These are phyloP conservation scores for Perognathus longimembris DNA, from an alignment of 2,113 vertebrate species.

Conservation along the genomic window DNA sequence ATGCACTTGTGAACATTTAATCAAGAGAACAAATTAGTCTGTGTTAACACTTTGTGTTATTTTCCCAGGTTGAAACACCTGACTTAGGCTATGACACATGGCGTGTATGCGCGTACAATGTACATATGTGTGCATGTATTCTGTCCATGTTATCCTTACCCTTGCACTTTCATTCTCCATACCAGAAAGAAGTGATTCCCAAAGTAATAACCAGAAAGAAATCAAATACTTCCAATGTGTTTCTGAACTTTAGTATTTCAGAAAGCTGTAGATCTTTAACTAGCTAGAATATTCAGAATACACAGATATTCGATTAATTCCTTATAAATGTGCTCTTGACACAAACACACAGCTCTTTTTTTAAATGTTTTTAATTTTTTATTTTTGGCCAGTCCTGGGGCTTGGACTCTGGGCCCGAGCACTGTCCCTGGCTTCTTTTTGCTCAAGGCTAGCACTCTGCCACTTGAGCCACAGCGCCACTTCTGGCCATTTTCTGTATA, in stretches of 20 bases:
- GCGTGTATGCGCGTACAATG: not conserved
- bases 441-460: too few relatives aligned
- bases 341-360: not conserved
- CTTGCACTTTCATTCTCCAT: not conserved
- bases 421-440: too few relatives aligned
- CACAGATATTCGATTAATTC: not conserved
- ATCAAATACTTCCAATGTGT: not conserved
- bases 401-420: too few relatives aligned
- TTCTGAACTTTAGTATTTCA: slow-evolving; percentile 17
- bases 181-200: slow-evolving; percentile 42
- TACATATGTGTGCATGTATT: not conserved
- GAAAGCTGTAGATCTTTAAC: not conserved
- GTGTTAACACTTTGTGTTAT: slow-evolving; percentile 27
- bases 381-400: too few relatives aligned
- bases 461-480: too few relatives aligned
- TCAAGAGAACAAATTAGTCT: slow-evolving; percentile 24
- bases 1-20: slow-evolving; percentile 14
- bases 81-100: not conserved
- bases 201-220: slow-evolving; percentile 23
- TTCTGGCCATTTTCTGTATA: too few relatives aligned
- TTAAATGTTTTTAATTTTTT: too few relatives aligned
- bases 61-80: not conserved
- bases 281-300: slow-evolving; percentile 37
- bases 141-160: not conserved
- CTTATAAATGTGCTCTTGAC: slow-evolving; percentile 18